Percentiles rank a stretch among this genome's conserved stretches.
phyloP scores from a whole-genome alignment of 1,140 invertebrate species.

The Drosophila lowei region DNA sequence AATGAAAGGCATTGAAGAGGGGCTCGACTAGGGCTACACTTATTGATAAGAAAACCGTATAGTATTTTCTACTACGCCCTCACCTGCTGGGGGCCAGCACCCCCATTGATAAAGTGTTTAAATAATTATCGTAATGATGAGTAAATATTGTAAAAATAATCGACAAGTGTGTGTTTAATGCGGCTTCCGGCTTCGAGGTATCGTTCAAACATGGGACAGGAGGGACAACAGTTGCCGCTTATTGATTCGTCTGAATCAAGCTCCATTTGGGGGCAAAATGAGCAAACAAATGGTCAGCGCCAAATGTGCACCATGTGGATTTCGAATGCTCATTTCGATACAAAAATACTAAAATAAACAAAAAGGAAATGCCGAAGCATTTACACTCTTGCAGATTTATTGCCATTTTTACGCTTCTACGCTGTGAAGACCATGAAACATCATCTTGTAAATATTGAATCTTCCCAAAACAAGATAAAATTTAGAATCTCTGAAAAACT shows the following conservation, averaged over 20 bases:
- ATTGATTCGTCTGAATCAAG: constrained; percentile 9
- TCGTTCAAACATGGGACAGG: background rate
- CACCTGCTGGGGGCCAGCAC: background rate
- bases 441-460: no score
- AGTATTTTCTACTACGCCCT: background rate
- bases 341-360: constrained; percentile 4
- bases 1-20: constrained; percentile 8
- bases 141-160: constrained; percentile 40
- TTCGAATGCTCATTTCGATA: constrained; percentile 22
- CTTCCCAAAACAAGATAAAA: no score
- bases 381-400: no score
- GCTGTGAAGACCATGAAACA: no score
- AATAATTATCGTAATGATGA: background rate
- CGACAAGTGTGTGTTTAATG: constrained; percentile 23
- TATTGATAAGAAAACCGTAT: background rate
- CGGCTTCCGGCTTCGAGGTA: constrained; percentile 4
- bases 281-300: constrained; percentile 18
- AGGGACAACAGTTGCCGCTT: constrained; percentile 10
- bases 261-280: constrained; percentile 4
- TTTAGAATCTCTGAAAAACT: no score
- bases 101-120: background rate
- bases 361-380: background rate
- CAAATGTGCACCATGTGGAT: constrained; percentile 42
- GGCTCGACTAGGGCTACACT: no score
- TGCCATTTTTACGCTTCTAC: no score